Conservation (phyloP, 1,140 invertebrate genomes). For the Stratiolaelaps scimitus region DNA sequence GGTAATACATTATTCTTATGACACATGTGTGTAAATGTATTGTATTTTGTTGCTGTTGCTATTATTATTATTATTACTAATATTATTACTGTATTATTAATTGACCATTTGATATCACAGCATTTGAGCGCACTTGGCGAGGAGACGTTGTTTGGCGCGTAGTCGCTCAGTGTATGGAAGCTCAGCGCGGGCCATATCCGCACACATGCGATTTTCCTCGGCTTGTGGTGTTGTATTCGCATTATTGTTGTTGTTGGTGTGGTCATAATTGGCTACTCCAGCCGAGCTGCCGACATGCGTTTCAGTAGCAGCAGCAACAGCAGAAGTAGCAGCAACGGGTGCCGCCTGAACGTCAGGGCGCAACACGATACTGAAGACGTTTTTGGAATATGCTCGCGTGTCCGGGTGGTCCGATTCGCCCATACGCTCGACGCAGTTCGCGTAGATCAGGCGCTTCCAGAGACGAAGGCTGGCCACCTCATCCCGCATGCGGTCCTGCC, state of each 20-base stretch:
- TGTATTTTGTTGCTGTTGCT: too few relatives aligned
- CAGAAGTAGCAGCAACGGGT: too few relatives aligned
- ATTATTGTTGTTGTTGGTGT: too few relatives aligned
- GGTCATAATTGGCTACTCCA: too few relatives aligned
- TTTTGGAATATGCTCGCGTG: slow-evolving; percentile 12
- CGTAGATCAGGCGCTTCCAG: slow-evolving; percentile 13
- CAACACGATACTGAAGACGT: slow-evolving; percentile 17
- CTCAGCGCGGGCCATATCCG: slow-evolving; percentile 19
- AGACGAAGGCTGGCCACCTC: slow-evolving; percentile 17
- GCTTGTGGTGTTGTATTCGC: too few relatives aligned
- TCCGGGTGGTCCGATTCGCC: background rate
- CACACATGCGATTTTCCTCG: slow-evolving; percentile 9
- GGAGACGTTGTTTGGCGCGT: background rate
- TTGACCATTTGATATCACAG: slow-evolving; percentile 17
- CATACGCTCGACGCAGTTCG: slow-evolving; percentile 18
- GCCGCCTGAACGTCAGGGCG: background rate
- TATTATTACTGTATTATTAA: too few relatives aligned
- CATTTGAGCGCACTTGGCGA: slow-evolving; percentile 25
- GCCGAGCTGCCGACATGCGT: too few relatives aligned
- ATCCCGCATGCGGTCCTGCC: slow-evolving; percentile 11
- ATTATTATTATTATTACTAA: too few relatives aligned
- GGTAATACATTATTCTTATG: too few relatives aligned
- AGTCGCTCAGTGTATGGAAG: slow-evolving; percentile 20
- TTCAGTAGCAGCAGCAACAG: too few relatives aligned
- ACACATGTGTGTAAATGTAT: too few relatives aligned